Conservation (phyloP, 2,113 vertebrate species). For the Daboia siamensis region DNA sequence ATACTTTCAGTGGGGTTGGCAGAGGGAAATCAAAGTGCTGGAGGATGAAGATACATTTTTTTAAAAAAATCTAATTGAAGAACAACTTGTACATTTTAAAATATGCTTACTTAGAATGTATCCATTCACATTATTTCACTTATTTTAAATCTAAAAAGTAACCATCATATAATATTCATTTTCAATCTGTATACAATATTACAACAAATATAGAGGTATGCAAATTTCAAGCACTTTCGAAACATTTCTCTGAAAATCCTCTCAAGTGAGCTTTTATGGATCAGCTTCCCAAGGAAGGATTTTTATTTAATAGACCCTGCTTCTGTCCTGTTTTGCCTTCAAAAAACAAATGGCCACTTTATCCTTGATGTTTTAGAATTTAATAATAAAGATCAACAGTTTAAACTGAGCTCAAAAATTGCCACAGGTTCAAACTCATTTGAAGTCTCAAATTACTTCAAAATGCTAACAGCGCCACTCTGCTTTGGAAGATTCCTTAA, state of each 20-base stretch:
- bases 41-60: not conserved
- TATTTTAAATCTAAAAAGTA: not conserved
- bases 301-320: not conserved
- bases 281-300: not conserved
- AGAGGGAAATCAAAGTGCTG: conserved; percentile 99
- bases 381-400: not conserved
- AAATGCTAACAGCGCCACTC: not conserved
- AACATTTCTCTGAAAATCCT: not conserved
- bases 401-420: not conserved
- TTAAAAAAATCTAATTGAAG: not conserved
- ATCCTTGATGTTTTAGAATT: not conserved
- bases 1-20: conserved; percentile 91
- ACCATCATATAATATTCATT: not conserved
- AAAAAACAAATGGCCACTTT: not conserved
- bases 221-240: not conserved
- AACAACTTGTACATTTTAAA: not conserved
- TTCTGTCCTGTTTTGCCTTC: not conserved
- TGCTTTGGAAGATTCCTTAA: not conserved
- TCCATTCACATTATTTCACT: not conserved
- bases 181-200: not conserved
- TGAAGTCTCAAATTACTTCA: conserved; percentile 6
- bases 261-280: not conserved
- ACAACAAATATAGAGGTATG: not conserved
- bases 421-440: not conserved
- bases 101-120: not conserved